A percentile compares a stretch with the other conserved stretches of the same genome.
Evolutionary conservation across 2,797 vertebrate genomes (phyloP).

Genomic region (Hydrocynus forskahlii): DNA sequence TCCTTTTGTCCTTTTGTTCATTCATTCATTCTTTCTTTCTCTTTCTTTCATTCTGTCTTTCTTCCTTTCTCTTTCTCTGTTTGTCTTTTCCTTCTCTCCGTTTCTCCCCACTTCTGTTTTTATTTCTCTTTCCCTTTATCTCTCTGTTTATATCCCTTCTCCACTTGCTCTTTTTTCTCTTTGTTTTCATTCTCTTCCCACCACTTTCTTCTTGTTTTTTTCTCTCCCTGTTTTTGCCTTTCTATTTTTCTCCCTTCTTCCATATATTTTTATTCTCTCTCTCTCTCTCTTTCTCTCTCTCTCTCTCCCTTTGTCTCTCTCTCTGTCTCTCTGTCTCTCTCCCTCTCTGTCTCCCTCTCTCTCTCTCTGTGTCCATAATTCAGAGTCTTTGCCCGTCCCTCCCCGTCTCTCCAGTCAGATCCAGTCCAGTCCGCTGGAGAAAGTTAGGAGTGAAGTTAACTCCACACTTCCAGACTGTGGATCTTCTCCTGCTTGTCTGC

Average conservation of each 20-base stretch:
- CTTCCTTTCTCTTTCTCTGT: neutral
- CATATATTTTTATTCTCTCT: neutral
- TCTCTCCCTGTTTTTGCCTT: neutral
- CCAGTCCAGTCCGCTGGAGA: neutral
- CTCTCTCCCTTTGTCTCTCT: neutral
- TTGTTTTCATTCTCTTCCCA: neutral
- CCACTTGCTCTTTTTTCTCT: neutral
- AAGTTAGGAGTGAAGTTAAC: neutral
- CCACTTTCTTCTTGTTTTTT: neutral
- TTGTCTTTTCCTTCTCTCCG: neutral
- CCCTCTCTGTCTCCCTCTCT: neutral
- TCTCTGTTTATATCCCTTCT: too few relatives aligned
- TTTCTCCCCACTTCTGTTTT: neutral
- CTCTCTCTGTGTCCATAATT: too few relatives aligned
- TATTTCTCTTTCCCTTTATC: too few relatives aligned
- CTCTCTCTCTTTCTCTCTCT: neutral
- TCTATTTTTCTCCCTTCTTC: neutral
- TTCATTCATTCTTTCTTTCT: too few relatives aligned
- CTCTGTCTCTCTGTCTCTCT: neutral
- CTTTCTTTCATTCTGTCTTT: too few relatives aligned
- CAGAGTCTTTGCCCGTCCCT: too few relatives aligned
- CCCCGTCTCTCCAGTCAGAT: neutral
- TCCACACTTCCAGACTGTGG: too few relatives aligned
- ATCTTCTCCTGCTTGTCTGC: too few relatives aligned
- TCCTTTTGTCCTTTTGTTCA: too few relatives aligned